These are phyloP conservation scores for Pinctada fucata DNA, from an alignment of 2,888 invertebrate species.

Conservation along the genomic window DNA sequence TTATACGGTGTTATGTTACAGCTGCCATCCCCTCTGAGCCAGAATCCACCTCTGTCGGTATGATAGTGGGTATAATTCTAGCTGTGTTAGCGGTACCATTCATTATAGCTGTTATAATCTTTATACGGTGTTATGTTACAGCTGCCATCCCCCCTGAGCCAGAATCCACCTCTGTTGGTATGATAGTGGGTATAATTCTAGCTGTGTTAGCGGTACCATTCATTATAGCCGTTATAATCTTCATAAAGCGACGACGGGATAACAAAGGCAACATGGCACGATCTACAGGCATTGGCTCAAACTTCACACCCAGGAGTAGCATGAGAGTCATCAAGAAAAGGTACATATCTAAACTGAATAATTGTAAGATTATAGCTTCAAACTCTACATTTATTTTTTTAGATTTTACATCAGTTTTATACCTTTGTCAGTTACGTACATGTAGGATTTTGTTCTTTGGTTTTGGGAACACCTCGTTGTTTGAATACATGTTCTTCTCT, in stretches of 20 bases:
- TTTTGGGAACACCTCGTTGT: no score
- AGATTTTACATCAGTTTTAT: background rate
- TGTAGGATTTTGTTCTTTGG: no score
- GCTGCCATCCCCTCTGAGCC: no score
- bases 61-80: no score
- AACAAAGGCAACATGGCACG: constrained; percentile 56
- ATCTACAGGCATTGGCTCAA: constrained; percentile 40
- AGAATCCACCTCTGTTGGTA: constrained; percentile 44
- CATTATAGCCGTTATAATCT: constrained; percentile 49
- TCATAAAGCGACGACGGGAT: constrained; percentile 48
- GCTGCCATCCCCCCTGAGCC: constrained; percentile 38
- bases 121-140: no score
- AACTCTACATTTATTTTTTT: background rate
- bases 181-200: constrained; percentile 52
- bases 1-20: no score
- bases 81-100: no score
- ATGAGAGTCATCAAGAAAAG: constrained; percentile 33
- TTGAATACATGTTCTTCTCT: constrained; percentile 7
- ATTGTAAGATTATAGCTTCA: no score
- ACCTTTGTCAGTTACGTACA: background rate
- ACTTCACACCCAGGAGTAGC: constrained; percentile 38
- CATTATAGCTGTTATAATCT: no score
- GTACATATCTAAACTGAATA: constrained; percentile 10
- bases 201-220: constrained; percentile 47
- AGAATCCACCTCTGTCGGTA: no score